Conservation (phyloP, 1,140 invertebrate species). For the Lucilia cuprina region DNA sequence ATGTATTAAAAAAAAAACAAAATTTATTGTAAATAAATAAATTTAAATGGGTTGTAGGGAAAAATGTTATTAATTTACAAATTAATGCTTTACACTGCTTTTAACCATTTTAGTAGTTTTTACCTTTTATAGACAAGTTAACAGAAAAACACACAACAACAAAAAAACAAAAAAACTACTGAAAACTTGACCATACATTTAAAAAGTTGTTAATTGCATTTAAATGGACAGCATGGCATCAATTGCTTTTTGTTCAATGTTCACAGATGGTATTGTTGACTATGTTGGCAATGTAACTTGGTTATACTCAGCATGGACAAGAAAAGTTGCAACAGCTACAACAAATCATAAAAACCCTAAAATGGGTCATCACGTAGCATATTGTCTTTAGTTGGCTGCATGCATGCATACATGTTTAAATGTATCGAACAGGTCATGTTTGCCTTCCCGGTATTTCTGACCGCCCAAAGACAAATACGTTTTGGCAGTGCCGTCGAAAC, state of each 20-base stretch:
- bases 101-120: background rate
- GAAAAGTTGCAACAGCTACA: background rate
- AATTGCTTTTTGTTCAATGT: background rate
- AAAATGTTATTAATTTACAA: background rate
- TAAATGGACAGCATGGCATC: background rate
- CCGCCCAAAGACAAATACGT: conserved; percentile 6
- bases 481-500: no score
- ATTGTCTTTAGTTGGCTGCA: background rate
- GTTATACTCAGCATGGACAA: background rate
- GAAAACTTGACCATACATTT: background rate
- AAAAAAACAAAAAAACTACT: background rate
- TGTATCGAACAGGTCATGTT: background rate
- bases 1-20: background rate
- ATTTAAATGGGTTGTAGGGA: background rate
- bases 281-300: no score
- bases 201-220: background rate
- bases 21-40: background rate
- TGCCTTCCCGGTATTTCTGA: background rate
- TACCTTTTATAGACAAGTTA: background rate
- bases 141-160: background rate
- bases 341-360: conserved; percentile 16
- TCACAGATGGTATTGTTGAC: background rate
- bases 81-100: background rate
- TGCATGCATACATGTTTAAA: background rate
- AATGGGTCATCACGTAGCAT: conserved; percentile 20